Percentiles rank a stretch among this genome's conserved stretches.
These are phyloP conservation scores for Calliphora vicina DNA, from an alignment of 1,140 invertebrate genomes.

Conservation along the genomic window DNA sequence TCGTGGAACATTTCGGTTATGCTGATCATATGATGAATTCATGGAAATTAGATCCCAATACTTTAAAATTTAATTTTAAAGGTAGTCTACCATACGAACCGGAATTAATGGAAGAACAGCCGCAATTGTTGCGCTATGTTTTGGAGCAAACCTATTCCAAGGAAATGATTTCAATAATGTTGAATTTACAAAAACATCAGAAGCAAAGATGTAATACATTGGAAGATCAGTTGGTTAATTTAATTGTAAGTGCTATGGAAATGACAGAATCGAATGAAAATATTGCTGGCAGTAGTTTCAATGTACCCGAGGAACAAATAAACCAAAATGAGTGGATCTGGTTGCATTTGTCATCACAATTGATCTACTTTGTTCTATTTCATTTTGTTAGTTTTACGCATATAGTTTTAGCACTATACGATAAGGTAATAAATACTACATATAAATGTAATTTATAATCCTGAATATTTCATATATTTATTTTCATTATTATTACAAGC, in stretches of 20 bases:
- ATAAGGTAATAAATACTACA: too few relatives aligned
- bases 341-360: slow-evolving; percentile 92
- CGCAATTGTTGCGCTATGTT: slow-evolving; percentile 85
- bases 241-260: slow-evolving; percentile 92
- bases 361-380: slow-evolving; percentile 95
- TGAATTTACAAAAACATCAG: slow-evolving; percentile 82
- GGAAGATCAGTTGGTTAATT: slow-evolving; percentile 92
- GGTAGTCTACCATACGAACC: slow-evolving; percentile 92
- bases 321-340: slow-evolving; percentile 74
- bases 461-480: slow-evolving; percentile 36
- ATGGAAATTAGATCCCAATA: slow-evolving; percentile 89
- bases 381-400: slow-evolving; percentile 93
- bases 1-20: slow-evolving; percentile 92
- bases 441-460: too few relatives aligned
- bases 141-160: slow-evolving; percentile 94
- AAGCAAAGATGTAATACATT: slow-evolving; percentile 89
- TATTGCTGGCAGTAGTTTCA: slow-evolving; percentile 55
- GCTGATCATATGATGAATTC: slow-evolving; percentile 88
- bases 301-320: slow-evolving; percentile 56
- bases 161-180: slow-evolving; percentile 95
- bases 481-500: slow-evolving; percentile 61
- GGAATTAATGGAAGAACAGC: slow-evolving; percentile 90
- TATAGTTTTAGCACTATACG: slow-evolving; percentile 87
- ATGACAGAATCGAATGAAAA: slow-evolving; percentile 76
- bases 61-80: slow-evolving; percentile 87